A percentile compares a stretch with the other conserved stretches of the same genome.
Conservation (phyloP, 2,797 vertebrate species). For the Ptychobarbus kaznakovi region DNA sequence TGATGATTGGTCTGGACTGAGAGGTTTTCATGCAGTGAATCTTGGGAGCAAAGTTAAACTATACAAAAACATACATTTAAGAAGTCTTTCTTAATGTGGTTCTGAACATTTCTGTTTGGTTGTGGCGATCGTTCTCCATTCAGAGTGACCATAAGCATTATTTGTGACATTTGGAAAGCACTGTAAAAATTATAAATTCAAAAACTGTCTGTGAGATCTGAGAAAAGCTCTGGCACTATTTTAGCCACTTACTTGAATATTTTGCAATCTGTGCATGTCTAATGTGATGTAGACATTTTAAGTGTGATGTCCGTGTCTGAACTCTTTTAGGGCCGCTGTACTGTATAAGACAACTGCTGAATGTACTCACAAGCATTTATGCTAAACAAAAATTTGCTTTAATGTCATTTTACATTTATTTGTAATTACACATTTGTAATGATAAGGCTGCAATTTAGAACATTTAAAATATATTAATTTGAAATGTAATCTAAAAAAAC, state of each 20-base stretch:
- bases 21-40: slow-evolving; percentile 7
- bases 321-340: background rate
- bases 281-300: background rate
- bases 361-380: background rate
- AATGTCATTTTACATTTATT: background rate
- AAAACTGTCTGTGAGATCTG: background rate
- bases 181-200: background rate
- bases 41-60: background rate
- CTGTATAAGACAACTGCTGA: background rate
- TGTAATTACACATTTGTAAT: background rate
- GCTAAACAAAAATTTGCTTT: background rate
- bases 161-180: background rate
- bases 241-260: background rate
- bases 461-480: background rate
- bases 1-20: background rate
- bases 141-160: background rate
- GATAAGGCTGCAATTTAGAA: background rate
- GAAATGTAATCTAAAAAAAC: too few relatives aligned
- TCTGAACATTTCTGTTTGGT: background rate
- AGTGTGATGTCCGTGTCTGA: background rate
- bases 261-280: background rate
- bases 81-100: background rate
- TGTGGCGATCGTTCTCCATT: background rate
- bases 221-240: background rate
- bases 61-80: background rate